Evolutionary conservation across 1,140 invertebrate genomes (phyloP), one percentile per base, ranked within the genome.

Genomic region (Drosophila neocordata): DNA sequence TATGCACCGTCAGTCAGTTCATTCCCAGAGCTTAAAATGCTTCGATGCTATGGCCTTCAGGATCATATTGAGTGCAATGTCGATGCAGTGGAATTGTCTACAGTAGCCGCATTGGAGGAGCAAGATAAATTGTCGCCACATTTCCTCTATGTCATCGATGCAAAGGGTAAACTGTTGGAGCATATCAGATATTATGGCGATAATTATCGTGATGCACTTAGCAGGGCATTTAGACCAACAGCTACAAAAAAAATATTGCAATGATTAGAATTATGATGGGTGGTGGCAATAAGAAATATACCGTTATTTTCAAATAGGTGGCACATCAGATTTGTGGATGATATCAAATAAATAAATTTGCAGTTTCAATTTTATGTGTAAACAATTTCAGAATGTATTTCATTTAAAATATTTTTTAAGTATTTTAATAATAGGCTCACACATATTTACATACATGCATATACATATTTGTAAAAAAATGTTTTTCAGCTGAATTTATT

Each of bases 151-250:
- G 44, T 83, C 13, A 51, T 71, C 24, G 68, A 83, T 44, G 44
- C 65, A 24, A 41, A 66, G 11, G 75, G 79, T 0, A 35, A 44
- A 0, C 2, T 83, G 5, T 34, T 83, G 75, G 79, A 83, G 53
- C 79, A 83, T 41, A 27, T 83, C 15, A 61, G 72, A 20, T 83
- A 83, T 27, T 64, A 70, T 37, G 79, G 79, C 22, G 27, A 41
- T n/a, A 77, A 83, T 41, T 79, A 83, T 55, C 79, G 79, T 8
- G n/a, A 13, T 8, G 79, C 75, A 1, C 59, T 83, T 1, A 59
- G 62, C 2, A 62, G 69, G 27, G 55, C 80, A 38, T 55, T 79
- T n/a, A 13, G 20, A 12, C 1, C 20, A 13, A 37, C 37, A 41
- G n/a, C 1, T 7, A 12, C 13, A 12, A n/a, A 53, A 24, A 8